Evolutionary conservation across 2,888 invertebrate genomes (phyloP).

Genomic region (Cheilosia soror): DNA sequence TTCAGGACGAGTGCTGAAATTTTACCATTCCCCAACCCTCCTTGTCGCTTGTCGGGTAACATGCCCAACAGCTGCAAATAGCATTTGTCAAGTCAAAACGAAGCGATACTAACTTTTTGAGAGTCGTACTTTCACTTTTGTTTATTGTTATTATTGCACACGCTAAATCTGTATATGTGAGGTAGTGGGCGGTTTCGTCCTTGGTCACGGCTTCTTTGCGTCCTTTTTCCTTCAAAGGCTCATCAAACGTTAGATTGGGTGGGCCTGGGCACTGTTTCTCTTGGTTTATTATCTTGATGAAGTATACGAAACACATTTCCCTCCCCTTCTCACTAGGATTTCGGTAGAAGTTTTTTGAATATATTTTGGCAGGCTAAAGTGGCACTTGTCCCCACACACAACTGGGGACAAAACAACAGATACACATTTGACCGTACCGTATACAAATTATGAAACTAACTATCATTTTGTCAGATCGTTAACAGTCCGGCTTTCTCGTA

Average conservation of each 20-base stretch:
- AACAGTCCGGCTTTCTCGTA: slow-evolving; percentile 18
- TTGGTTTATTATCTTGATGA: slow-evolving; percentile 41
- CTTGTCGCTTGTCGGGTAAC: neutral
- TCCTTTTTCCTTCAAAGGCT: slow-evolving; percentile 14
- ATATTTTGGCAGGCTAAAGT: slow-evolving; percentile 39
- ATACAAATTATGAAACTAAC: slow-evolving; percentile 16
- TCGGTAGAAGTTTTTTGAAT: slow-evolving; percentile 31
- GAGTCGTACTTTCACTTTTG: slow-evolving; percentile 41
- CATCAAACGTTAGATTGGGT: slow-evolving; percentile 3
- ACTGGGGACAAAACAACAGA: neutral
- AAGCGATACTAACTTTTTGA: slow-evolving; percentile 40
- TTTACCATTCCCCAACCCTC: neutral
- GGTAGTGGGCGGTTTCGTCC: neutral
- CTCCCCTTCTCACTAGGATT: neutral
- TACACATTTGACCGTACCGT: neutral
- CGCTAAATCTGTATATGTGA: slow-evolving; percentile 1
- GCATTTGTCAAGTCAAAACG: slow-evolving; percentile 34
- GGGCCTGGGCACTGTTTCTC: slow-evolving; percentile 7
- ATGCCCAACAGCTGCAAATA: slow-evolving; percentile 42
- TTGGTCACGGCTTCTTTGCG: neutral
- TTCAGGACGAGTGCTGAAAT: slow-evolving; percentile 11
- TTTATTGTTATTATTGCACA: slow-evolving; percentile 47
- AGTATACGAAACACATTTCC: slow-evolving; percentile 14
- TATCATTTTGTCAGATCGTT: slow-evolving; percentile 17
- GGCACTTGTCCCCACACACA: slow-evolving; percentile 10